phyloP scores from a whole-genome alignment of 2,888 invertebrate genomes.

The Desoria tigrina region DNA sequence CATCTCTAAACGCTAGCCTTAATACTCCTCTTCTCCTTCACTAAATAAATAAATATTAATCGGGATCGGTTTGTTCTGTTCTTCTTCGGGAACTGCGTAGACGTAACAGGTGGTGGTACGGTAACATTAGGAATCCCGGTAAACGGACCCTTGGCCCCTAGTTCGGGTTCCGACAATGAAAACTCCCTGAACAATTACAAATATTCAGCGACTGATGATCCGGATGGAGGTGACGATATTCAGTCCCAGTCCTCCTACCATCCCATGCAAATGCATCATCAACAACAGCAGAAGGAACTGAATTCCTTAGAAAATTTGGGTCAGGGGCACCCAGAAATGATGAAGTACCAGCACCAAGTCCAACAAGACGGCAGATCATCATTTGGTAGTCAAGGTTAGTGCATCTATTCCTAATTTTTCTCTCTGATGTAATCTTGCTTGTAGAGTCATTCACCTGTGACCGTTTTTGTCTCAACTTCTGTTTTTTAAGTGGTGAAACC shows the following conservation, averaged over 20 bases:
- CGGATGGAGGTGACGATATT: constrained; percentile 23
- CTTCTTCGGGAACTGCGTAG: too few relatives aligned
- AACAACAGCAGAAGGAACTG: constrained; percentile 43
- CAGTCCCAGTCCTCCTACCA: constrained; percentile 29
- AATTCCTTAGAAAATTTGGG: constrained; percentile 51
- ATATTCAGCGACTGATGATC: constrained; percentile 37
- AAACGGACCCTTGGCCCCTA: constrained; percentile 21
- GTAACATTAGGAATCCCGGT: too few relatives aligned
- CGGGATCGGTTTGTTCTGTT: too few relatives aligned
- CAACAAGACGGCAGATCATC: constrained; percentile 46
- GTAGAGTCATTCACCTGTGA: too few relatives aligned
- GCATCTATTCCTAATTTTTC: constrained; percentile 17
- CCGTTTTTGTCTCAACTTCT: too few relatives aligned
- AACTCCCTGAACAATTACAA: constrained; percentile 48
- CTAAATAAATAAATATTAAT: too few relatives aligned
- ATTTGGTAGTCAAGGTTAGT: constrained; percentile 49
- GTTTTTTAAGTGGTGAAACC: too few relatives aligned
- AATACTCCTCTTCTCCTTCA: too few relatives aligned
- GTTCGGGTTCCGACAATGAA: constrained; percentile 53
- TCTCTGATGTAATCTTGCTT: too few relatives aligned
- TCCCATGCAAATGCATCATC: constrained; percentile 27
- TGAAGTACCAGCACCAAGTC: constrained; percentile 23
- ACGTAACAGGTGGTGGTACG: too few relatives aligned
- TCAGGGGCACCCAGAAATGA: constrained; percentile 28
- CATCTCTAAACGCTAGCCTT: too few relatives aligned